Evolutionary conservation across 2,797 vertebrate genomes (phyloP).

Genomic region (Anguilla obscura): DNA sequence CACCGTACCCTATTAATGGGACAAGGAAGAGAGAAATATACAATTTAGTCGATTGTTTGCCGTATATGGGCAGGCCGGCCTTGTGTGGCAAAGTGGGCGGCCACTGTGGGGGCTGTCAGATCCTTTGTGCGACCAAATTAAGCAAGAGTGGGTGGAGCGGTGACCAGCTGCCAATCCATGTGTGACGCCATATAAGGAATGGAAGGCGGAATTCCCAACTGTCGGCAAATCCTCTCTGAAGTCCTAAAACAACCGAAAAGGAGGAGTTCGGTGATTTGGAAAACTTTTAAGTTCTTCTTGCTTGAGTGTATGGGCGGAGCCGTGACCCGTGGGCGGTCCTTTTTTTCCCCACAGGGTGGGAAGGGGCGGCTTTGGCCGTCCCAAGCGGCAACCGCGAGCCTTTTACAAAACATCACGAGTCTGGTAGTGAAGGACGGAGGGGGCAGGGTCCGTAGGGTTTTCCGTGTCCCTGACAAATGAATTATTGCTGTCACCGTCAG

Average conservation of each 20-base stretch:
- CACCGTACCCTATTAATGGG: constrained; percentile 84
- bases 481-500: constrained; percentile 57
- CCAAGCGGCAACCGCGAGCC: constrained; percentile 8
- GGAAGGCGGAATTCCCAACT: constrained; percentile 75
- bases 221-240: constrained; percentile 74
- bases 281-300: constrained; percentile 70
- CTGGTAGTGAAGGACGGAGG: constrained; percentile 30
- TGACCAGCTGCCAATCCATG: constrained; percentile 53
- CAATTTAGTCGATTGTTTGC: constrained; percentile 76
- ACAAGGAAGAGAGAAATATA: constrained; percentile 65
- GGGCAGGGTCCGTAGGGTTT: constrained; percentile 37
- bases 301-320: constrained; percentile 69
- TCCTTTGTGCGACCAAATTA: constrained; percentile 71
- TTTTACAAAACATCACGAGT: constrained; percentile 36
- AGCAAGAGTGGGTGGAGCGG: constrained; percentile 58
- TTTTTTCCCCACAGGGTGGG: constrained; percentile 52
- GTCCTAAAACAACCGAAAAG: constrained; percentile 63
- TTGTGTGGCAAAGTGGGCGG: constrained; percentile 67
- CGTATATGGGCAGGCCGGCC: constrained; percentile 70
- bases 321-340: constrained; percentile 71
- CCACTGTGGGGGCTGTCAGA: constrained; percentile 61
- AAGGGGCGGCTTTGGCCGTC: constrained; percentile 44
- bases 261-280: constrained; percentile 64
- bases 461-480: constrained; percentile 27
- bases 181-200: constrained; percentile 59